Conservation (phyloP, 92 coral and sea anemone species). For the Epizoanthus fatuus region DNA sequence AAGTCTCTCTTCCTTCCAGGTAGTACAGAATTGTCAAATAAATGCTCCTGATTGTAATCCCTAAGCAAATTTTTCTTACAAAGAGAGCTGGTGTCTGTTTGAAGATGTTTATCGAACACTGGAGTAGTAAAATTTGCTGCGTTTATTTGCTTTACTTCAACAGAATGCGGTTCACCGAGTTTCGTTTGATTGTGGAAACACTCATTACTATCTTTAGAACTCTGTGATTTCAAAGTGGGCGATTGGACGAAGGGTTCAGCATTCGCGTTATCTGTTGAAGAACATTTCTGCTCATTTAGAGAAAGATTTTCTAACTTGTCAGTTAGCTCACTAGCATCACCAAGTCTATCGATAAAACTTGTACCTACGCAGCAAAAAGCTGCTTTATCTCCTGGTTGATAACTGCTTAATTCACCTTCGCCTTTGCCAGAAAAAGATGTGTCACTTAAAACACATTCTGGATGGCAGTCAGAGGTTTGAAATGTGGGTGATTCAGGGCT, state of each 20-base stretch:
- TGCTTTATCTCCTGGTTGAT: background rate
- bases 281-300: background rate
- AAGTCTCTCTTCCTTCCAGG: background rate
- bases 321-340: background rate
- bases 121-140: background rate
- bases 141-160: background rate
- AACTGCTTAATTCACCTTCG: background rate
- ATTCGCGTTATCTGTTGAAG: background rate
- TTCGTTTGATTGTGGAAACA: background rate
- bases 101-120: background rate
- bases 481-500: slow-evolving; percentile 35
- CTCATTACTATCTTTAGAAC: background rate
- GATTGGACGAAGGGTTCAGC: background rate
- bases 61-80: slow-evolving; percentile 17
- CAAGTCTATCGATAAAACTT: too few species aligned
- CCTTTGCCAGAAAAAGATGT: background rate
- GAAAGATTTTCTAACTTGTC: slow-evolving; percentile 20
- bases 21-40: background rate
- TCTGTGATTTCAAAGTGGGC: background rate
- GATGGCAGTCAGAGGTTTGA: background rate
- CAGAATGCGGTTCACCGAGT: background rate
- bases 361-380: background rate
- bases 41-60: slow-evolving; percentile 8
- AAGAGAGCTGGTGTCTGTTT: background rate
- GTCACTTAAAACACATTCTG: background rate